Evolutionary conservation across 2,113 vertebrate genomes (phyloP), one percentile per base, ranked within the genome.

Genomic region (Leucopsar rothschildi): DNA sequence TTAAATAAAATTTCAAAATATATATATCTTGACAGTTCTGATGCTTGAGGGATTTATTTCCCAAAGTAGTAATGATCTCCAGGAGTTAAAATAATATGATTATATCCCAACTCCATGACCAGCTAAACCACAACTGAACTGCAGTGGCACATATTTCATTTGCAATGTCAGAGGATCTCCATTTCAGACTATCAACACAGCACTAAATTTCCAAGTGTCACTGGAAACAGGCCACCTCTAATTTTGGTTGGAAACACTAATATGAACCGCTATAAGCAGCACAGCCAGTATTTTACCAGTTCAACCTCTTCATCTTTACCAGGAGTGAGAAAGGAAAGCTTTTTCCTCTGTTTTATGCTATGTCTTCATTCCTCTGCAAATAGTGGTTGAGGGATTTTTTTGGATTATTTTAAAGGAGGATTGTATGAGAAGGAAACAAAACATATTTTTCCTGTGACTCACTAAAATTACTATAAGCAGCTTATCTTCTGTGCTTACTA

Each of bases 71-170:
- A 98, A 98, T 90, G 96, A 97, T 97, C 96, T 97, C 96, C 88
- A 91, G 96, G 96, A 97, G 94, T 96, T 97, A 98, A 97, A 98
- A 98, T 97, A 98, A 97, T 97, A 96, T 93, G 97, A 97, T 97
- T 98, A 97, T 93, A 97, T 89, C 94, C 93, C 88, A 97, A 77
- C 68, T 85, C 86, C 92, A 92, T 78, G 92, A 97, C 91, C 94
- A 95, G 86, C 94, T 97, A 97, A 98, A 97, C 96, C 96, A 97
- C 96, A 97, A 92, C 92, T 95, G 92, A 97, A 97, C 73, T 81
- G 53, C 80, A 86, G 92, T 76, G 95, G 95, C 79, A 88, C 85
- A 88, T 97, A 97, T 94, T 98, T 98, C 95, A 97, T 81, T 88
- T 47, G 35, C 79, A 91, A 65, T 91, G 97, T 95, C 97, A 97